Conservation (phyloP, 2,797 vertebrate genomes). For the Iguana delicatissima region DNA sequence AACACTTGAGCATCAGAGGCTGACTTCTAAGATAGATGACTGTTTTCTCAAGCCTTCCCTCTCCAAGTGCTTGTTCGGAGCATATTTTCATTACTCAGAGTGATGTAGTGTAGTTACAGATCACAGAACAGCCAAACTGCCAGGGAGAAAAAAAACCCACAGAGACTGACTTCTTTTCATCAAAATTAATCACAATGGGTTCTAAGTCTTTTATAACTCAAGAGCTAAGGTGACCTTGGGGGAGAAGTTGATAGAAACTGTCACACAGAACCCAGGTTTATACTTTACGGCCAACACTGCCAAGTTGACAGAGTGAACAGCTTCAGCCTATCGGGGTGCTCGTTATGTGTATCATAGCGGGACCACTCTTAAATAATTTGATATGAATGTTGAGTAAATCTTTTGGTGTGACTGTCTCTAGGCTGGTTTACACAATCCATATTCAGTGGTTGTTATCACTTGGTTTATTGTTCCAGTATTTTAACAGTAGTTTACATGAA, state of each 20-base stretch:
- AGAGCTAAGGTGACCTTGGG: constrained; percentile 74
- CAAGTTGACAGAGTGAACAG: constrained; percentile 52
- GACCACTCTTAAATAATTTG: constrained; percentile 41
- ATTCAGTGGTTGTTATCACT: constrained; percentile 9
- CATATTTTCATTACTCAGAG: constrained; percentile 66
- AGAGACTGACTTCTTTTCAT: constrained; percentile 72
- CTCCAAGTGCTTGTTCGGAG: constrained; percentile 63
- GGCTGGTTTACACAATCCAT: constrained; percentile 15
- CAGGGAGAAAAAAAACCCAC: constrained; percentile 47
- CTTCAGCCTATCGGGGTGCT: constrained; percentile 24
- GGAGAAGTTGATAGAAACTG: constrained; percentile 75
- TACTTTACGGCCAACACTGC: constrained; percentile 64
- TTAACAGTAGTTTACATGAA: background rate
- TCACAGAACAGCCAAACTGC: constrained; percentile 72
- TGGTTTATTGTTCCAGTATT: constrained; percentile 2
- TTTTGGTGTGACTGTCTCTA: constrained; percentile 31
- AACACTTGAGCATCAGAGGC: constrained; percentile 65
- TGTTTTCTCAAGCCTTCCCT: constrained; percentile 72
- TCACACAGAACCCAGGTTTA: constrained; percentile 62
- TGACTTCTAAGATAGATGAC: constrained; percentile 70
- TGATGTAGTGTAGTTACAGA: constrained; percentile 72
- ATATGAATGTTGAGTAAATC: background rate
- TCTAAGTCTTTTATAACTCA: constrained; percentile 70
- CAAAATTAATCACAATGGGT: constrained; percentile 76
- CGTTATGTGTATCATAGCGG: constrained; percentile 12